Evolutionary conservation across 2,888 invertebrate genomes (phyloP), one percentile per base, ranked within the genome.

Genomic region (Catocala nupta): DNA sequence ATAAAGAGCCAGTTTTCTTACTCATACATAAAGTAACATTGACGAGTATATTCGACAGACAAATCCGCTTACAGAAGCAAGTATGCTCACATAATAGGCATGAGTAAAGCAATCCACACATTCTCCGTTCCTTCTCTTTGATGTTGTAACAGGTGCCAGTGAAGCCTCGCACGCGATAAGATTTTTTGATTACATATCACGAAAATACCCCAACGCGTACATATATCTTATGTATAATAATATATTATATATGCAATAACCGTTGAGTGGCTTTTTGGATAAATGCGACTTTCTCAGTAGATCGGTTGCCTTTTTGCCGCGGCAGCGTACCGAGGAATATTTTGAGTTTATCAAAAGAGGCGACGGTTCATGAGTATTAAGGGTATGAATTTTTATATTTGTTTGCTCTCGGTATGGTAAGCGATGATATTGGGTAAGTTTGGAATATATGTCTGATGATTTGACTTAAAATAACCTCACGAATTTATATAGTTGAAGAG

Each of bases 101-200:
- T 9, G 34, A 50, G 43, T 42, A 56, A 54, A 59, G 52, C 51
- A 62, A 64, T 63, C 34, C 13, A 34, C 59, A 45, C 55, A 43
- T 47, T 48, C 16, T 51, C 42, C 11, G 39, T 48, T 48, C 49
- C 42, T 65, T 48, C 57, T 43, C 64, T 67, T 72, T 65, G 63
- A 70, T 65, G 55, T 60, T 54, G 53, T 73, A 66, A 56, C 68
- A 63, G 50, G 55, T 65, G 47, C 59, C 39, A 12, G 33, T 25
- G 47, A 60, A 52, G 57, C 42, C 49, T 49, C 63, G 45, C 43
- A 64, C 48, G 56, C 53, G 63, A 65, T 55, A 63, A 54, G 45
- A 63, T 63, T 71, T 66, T 69, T 63, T 65, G 55, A 71, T 72
- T 71, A 69, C 44, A 33, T 59, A 51, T 59, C 55, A 51, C 43